Evolutionary conservation across 2,888 invertebrate species (phyloP), one percentile per base, ranked within the genome.

Genomic region (Nymphalis polychloros): DNA sequence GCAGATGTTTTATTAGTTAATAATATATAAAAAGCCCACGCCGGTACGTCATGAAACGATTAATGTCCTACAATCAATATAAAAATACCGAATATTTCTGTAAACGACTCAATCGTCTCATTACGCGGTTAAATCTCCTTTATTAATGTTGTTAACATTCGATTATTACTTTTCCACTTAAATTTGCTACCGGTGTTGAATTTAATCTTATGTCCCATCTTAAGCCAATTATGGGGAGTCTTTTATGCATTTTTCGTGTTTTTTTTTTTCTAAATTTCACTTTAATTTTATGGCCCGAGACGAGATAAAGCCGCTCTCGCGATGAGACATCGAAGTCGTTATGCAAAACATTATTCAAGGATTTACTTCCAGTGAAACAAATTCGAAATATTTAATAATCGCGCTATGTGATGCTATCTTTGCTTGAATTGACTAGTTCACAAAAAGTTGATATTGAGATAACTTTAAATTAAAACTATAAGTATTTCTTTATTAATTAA

Each of bases 131-230:
- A 67, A 67, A 67, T 64, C 62, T 47, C 53, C 20, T 70, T 70
- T 67, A 70, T 70, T 64, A 59, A 67, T 59, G 59, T 62, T 53
- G 57, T 62, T 64, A 64, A 62, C 20, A 27, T 59, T 27, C 19
- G 60, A 69, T 69, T 50, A 52, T 61, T 69, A 62, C 27, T 62
- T 62, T 60, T 53, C 63, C 66, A 63, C 59, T 66, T 69, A 63
- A 59, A 52, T 59, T 59, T 63, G 71, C 73, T 73, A 70, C 72
- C 67, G 72, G 72, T 72, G 64, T 72, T 72, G 55, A 52, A 57
- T 62, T 65, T 65, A 68, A 63, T 64, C 59, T 46, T 27, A 53
- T 52, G 53, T 55, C 63, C 60, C 67, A 67, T 66, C 59, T 63
- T 66, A 64, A 61, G 50, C 53, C 61, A 57, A 59, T 62, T 62